Evolutionary conservation across 2,888 invertebrate species (phyloP), one percentile per base, ranked within the genome.

Genomic region (Melieria omissa): DNA sequence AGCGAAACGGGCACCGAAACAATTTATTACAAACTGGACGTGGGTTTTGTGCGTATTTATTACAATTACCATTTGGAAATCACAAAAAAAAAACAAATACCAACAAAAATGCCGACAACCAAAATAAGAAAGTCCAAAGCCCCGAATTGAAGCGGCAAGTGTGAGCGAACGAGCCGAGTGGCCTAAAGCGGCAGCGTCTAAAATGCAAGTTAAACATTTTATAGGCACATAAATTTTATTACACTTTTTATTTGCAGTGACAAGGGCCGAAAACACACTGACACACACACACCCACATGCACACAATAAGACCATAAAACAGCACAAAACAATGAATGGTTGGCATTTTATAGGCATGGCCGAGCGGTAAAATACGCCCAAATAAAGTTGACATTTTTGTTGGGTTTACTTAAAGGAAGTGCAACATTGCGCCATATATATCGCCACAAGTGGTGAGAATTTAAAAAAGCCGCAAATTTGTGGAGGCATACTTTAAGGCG

Each of bases 201-300:
- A 72, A 74, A 74, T 70, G 49, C 60, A 72, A 72, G 74, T 72
- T 72, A 65, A 74, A 70, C 72, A 70, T 72, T 67, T 72, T 74
- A 70, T 70, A 68, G 67, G 65, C 72, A n/a, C 52, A 70, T 72
- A 74, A 72, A 74, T 74, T 67, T 72, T 62, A 65, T 70, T 68
- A 47, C 44, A 54, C 58, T 47, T 3, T n/a, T 71, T 70, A 55
- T 47, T 63, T 64, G 49, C n/a, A 66, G 44, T 64, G 16, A 44
- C 29, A 29, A 29, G 29, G 58, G 41, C 42, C 14, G n/a, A 44
- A 55, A 41, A 8, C 41, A 62, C 44, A 41, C n/a, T n/a, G n/a
- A n/a, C 64, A 63, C n/a, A 16, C 29, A 41, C 54, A 49, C 61
- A 29, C 64, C 3, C 45, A 42, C 55, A 45, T 1, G n/a, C 6